Evolutionary conservation across 2,888 invertebrate genomes (phyloP), one percentile per base, ranked within the genome.

Genomic region (Drosophila antonietae): DNA sequence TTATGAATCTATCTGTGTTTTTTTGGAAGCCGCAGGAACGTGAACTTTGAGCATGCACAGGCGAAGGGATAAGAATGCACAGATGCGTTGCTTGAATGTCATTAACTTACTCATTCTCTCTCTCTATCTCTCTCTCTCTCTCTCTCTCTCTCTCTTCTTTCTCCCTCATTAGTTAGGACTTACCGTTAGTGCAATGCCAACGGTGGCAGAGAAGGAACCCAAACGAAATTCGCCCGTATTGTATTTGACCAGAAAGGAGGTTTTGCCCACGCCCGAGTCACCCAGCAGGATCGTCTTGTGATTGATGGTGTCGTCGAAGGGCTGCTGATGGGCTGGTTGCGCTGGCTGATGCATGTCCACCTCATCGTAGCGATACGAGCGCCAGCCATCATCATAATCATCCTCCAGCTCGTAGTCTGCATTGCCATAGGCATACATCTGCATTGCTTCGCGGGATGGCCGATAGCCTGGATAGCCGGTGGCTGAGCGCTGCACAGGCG

Each of bases 111-210:
- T 18, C 2, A 7, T 15, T 14, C 37, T 51, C n/a, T 44, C 33
- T 43, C 28, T 43, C 39, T 18, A 37, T 23, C 47, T 35, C 35
- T 14, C 37, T 51, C n/a, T 44, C 33, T 43, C 20, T 33, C 18
- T 46, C 15, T 49, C 10, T 41, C 47, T 37, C 28, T 43, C 39
- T 18, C 43, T 23, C 47, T 35, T 9, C 9, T 10, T 10, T 33
- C 10, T 14, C 4, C 23, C 18, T 49, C n/a, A 14, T 10, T 37
- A 0, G 15, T n/a, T 47, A 46, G 2, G 51, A 95, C 96, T 96
- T 93, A 98, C 98, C 94, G 97, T 98, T 91, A 98, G 97, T 44
- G 98, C 98, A 84, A 98, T 98, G 61, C 98, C 98, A 60, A 98
- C 98, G 1, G 98, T 98, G 9, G 98, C 98, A 0, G 98, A 97